Evolutionary conservation across 1,140 invertebrate genomes (phyloP).

Genomic region (Drosophila truncata): DNA sequence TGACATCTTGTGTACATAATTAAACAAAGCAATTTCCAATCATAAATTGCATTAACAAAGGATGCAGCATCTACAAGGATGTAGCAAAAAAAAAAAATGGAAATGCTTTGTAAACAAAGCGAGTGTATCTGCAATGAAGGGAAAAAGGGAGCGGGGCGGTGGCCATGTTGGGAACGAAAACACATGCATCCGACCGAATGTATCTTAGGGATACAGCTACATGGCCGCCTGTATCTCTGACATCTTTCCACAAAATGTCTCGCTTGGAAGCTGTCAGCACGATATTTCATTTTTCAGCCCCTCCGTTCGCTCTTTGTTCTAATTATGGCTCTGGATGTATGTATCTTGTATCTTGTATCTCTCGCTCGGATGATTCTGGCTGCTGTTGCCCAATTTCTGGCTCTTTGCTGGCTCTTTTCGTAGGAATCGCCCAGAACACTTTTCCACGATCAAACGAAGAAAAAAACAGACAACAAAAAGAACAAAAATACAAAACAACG

Average conservation of each 20-base stretch:
- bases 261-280: slow-evolving; percentile 61
- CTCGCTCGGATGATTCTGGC: slow-evolving; percentile 40
- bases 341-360: slow-evolving; percentile 45
- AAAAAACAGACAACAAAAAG: slow-evolving; percentile 28
- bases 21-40: slow-evolving; percentile 40
- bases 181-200: slow-evolving; percentile 42
- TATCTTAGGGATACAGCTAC: slow-evolving; percentile 39
- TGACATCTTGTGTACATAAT: slow-evolving; percentile 54
- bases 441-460: slow-evolving; percentile 64
- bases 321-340: slow-evolving; percentile 59
- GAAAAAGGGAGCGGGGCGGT: slow-evolving; percentile 30
- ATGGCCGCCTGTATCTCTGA: slow-evolving; percentile 39
- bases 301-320: slow-evolving; percentile 65
- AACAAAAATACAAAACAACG: slow-evolving; percentile 3
- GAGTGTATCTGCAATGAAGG: not conserved
- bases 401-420: slow-evolving; percentile 46
- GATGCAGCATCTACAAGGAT: slow-evolving; percentile 25
- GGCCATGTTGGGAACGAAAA: slow-evolving; percentile 57
- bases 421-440: slow-evolving; percentile 65
- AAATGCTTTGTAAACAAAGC: slow-evolving; percentile 37
- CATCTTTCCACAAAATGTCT: slow-evolving; percentile 73
- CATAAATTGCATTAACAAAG: slow-evolving; percentile 52
- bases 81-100: slow-evolving; percentile 31
- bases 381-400: slow-evolving; percentile 53
- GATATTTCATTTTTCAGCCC: slow-evolving; percentile 51